These are phyloP conservation scores for Cyanoramphus novaezelandiae DNA, from an alignment of 2,113 vertebrate species.

Conservation along the genomic window DNA sequence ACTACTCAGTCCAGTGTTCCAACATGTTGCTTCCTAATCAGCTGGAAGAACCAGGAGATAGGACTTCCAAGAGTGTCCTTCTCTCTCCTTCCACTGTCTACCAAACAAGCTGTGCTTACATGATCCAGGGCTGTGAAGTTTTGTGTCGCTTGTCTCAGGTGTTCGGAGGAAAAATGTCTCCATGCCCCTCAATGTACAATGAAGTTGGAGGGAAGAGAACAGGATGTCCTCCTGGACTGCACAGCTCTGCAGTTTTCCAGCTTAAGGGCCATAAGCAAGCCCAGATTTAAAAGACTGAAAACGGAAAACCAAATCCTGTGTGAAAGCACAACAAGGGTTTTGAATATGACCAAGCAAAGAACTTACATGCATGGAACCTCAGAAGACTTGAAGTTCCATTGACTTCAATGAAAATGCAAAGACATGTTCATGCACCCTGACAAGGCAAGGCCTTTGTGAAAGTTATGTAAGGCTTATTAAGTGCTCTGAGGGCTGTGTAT, in stretches of 20 bases:
- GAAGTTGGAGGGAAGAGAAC: neutral
- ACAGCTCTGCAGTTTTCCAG: neutral
- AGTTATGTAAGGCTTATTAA: neutral
- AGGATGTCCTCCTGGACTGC: neutral
- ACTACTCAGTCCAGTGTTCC: neutral
- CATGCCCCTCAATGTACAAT: rapidly evolving
- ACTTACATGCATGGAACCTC: neutral
- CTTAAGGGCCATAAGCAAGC: neutral
- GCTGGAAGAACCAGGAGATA: neutral
- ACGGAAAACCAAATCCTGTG: neutral
- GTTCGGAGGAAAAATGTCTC: rapidly evolving
- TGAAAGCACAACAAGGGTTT: neutral
- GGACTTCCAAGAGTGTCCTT: neutral
- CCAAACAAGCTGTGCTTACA: neutral
- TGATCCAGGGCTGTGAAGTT: neutral
- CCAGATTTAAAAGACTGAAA: neutral
- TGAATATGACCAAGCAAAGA: neutral
- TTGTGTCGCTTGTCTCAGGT: neutral
- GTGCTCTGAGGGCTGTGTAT: neutral
- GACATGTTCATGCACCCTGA: neutral
- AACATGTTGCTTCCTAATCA: neutral
- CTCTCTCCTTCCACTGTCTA: neutral
- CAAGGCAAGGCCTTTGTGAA: neutral
- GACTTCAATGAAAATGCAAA: neutral
- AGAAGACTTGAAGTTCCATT: neutral